Conservation (phyloP, 2,113 vertebrate species). For the Cavia aperea region DNA sequence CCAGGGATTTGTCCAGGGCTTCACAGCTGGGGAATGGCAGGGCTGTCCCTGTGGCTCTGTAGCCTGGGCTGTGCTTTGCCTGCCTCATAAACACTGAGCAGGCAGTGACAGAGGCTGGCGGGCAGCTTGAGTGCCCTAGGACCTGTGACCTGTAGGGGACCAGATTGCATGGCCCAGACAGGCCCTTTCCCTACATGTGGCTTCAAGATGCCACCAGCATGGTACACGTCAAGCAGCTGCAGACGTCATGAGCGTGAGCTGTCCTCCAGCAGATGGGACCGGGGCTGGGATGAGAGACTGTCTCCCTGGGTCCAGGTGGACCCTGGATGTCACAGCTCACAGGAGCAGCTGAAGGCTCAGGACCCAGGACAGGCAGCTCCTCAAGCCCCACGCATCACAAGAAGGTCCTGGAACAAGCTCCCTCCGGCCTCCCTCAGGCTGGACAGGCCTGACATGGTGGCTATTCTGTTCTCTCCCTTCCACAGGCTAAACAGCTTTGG, state of each 20-base stretch:
- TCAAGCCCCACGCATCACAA: rapidly evolving
- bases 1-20: neutral
- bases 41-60: neutral
- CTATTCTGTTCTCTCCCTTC: neutral
- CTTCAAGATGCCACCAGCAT: conserved; percentile 61
- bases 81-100: neutral
- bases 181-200: conserved; percentile 39
- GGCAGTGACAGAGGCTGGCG: neutral
- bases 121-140: neutral
- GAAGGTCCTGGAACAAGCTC: neutral
- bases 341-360: neutral
- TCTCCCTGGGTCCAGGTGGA: neutral
- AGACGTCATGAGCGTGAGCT: neutral
- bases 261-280: conserved; percentile 2
- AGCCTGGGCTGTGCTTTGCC: neutral
- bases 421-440: neutral
- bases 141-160: neutral
- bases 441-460: neutral
- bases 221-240: conserved; percentile 40
- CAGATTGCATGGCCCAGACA: neutral
- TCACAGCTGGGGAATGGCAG: neutral
- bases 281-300: neutral
- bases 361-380: neutral
- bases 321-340: conserved; percentile 42
- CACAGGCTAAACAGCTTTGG: neutral